Conservation (phyloP, 2,113 vertebrate genomes). For the Perca fluviatilis region DNA sequence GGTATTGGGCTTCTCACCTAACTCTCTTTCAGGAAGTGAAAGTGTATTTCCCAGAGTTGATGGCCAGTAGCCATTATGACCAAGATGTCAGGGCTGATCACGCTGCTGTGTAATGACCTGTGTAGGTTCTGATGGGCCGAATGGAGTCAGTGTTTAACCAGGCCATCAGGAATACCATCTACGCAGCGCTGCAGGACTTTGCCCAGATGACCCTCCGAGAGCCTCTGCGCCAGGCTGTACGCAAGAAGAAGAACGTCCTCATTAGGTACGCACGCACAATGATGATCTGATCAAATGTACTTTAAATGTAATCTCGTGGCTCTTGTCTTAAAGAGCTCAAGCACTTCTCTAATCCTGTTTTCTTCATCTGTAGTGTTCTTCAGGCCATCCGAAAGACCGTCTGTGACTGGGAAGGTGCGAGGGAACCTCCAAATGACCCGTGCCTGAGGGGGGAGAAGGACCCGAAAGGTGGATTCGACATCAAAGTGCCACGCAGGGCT, state of each 20-base stretch:
- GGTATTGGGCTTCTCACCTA: not conserved
- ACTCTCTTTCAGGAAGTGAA: not conserved
- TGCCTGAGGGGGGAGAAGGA: slow-evolving; percentile 98
- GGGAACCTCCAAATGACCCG: slow-evolving; percentile 97
- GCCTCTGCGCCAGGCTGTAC: slow-evolving; percentile 94
- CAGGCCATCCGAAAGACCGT: slow-evolving; percentile 99
- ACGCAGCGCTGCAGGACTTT: slow-evolving; percentile 97
- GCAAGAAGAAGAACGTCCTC: slow-evolving; percentile 99
- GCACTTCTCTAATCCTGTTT: not conserved
- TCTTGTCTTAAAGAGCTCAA: not conserved
- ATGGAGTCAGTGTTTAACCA: slow-evolving; percentile 99
- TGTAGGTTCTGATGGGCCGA: slow-evolving; percentile 94
- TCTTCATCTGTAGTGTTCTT: slow-evolving; percentile 87
- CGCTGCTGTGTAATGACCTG: slow-evolving; percentile 3
- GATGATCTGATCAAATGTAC: not conserved
- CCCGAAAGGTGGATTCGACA: slow-evolving; percentile 98
- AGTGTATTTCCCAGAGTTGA: not conserved
- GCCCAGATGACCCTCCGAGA: slow-evolving; percentile 96
- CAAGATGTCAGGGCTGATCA: not conserved
- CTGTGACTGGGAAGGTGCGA: slow-evolving; percentile 97
- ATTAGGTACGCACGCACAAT: slow-evolving; percentile 88
- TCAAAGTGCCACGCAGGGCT: slow-evolving; percentile 96
- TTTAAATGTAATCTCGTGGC: not conserved
- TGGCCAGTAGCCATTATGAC: not conserved
- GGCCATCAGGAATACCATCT: slow-evolving; percentile 99